A percentile compares a stretch with the other conserved stretches of the same genome.
Conservation (phyloP, 2,797 vertebrate genomes). For the Rhabdophis nuchalis region DNA sequence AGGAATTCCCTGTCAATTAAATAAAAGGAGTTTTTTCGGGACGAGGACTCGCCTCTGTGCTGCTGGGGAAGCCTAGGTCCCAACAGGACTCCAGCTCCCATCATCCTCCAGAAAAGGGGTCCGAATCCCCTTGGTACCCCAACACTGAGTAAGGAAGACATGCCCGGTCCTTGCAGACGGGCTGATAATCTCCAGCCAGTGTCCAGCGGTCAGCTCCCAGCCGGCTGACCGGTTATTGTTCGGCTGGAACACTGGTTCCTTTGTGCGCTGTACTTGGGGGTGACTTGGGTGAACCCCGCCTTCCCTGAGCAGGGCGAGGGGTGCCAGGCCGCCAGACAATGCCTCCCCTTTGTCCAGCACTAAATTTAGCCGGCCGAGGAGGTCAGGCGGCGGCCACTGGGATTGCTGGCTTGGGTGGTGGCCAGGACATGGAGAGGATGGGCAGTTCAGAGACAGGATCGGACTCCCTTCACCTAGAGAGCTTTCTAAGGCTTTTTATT, state of each 20-base stretch:
- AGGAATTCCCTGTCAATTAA: too few species aligned
- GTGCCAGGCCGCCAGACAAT: slow-evolving; percentile 63
- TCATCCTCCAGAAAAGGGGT: background rate
- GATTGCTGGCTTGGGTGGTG: slow-evolving; percentile 62
- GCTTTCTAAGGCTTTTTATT: too few species aligned
- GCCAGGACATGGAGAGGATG: slow-evolving; percentile 29
- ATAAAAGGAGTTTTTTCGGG: too few species aligned
- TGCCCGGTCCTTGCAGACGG: background rate
- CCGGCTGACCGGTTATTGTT: slow-evolving; percentile 68
- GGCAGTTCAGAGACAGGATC: background rate
- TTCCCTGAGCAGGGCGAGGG: slow-evolving; percentile 69
- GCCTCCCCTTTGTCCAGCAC: slow-evolving; percentile 68
- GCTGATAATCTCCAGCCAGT: background rate
- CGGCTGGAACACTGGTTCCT: slow-evolving; percentile 67
- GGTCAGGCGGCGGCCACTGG: slow-evolving; percentile 64
- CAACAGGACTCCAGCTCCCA: background rate
- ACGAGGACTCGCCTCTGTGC: too few species aligned
- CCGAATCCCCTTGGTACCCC: background rate
- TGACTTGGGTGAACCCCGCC: slow-evolving; percentile 64
- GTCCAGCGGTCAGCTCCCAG: slow-evolving; percentile 49
- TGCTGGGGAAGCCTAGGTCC: too few species aligned
- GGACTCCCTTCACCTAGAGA: background rate
- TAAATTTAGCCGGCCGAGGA: slow-evolving; percentile 65
- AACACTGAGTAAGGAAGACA: background rate
- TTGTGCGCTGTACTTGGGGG: slow-evolving; percentile 54